Base-by-base conservation (phyloP, 1,140 invertebrate genomes). In the Rhizoglyphus robini region DNA sequence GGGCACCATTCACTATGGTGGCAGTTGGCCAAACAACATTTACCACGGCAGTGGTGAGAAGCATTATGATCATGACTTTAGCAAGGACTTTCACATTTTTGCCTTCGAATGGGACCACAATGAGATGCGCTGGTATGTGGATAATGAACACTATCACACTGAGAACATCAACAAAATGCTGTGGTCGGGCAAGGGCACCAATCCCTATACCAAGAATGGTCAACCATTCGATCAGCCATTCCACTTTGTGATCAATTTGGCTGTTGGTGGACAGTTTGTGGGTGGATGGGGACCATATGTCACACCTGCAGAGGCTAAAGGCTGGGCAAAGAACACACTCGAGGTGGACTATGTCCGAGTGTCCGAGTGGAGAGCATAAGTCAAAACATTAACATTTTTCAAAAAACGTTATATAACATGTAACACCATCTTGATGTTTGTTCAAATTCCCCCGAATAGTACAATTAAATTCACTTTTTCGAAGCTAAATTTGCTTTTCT, bases 11-110 rank as follows among this genome's bases (percentile, higher is more conserved):
- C 61, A 63, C 25, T 63, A 48, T 32, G 61, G 61, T 23, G 61
- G 41, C n/a, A n/a, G 18, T 15, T 63, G 38, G 38, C 61, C 61
- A 4, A 51, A 63, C 47, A 1, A 63, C 20, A 25, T 31, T 4
- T 25, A n/a, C 13, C 13, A 5, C 8, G 31, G 51, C 5, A 46
- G 60, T 46, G 63, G 61, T 11, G n/a, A 69, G 51, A 8, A 3
- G 8, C 30, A 46, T 1, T 59, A 47, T 30, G 34, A 4, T n/a
- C 29, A 46, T 23, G n/a, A 31, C 32, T 68, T 68, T 46, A 31
- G 29, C 4, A 71, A 72, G 30, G 68, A 64, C 36, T 75, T 75
- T 59, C 74, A 76, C 60, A 72, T 67, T 27, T 76, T 71, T 64
- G 68, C 30, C 11, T 48, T 76, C 2, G 69, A 73, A 58, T 76